Evolutionary conservation across 2,888 invertebrate genomes (phyloP), one percentile per base, ranked within the genome.

Genomic region (Apodemia hepburni): DNA sequence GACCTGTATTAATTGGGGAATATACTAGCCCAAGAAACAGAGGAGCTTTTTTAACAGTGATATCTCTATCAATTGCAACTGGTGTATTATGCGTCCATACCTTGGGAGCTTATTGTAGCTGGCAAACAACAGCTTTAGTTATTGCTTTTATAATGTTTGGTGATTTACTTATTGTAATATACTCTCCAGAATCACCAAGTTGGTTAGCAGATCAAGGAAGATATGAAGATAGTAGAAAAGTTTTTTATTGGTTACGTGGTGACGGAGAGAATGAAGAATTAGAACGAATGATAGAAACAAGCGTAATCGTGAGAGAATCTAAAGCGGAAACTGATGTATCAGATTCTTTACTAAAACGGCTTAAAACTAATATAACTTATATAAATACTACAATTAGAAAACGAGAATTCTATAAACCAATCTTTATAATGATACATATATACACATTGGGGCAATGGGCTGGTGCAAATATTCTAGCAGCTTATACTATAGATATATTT

Each of bases 131-230:
- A 2, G 93, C 93, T 0, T 73, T 92, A 1, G 75, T 93, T 4
- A 90, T 91, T 62, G 84, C 86, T 0, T 65, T 77, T 5, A 75
- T 93, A 29, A 87, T 92, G 0, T 72, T 92, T 4, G 69, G 86
- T 3, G 87, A 93, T 38, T 75, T 93, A 29, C 45, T 83, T 2
- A 79, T 85, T 35, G 80, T 84, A 0, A 69, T 81, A 11, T 78
- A 75, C 58, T 85, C 87, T 0, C 94, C 94, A 0, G 95, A 95
- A 80, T 93, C 95, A 0, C 95, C 95, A 0, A 90, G 91, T 65
- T 95, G 94, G 94, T 73, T 95, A 45, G 86, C 93, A 0, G 87
- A 92, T 35, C 93, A 92, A 67, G 92, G 92, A 0, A 84, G 85
- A 33, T 81, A 87, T 1, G 86, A 87, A 0, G 92, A 93, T 54